These are phyloP conservation scores for Lepus europaeus DNA, from an alignment of 2,113 vertebrate genomes.

Conservation along the genomic window DNA sequence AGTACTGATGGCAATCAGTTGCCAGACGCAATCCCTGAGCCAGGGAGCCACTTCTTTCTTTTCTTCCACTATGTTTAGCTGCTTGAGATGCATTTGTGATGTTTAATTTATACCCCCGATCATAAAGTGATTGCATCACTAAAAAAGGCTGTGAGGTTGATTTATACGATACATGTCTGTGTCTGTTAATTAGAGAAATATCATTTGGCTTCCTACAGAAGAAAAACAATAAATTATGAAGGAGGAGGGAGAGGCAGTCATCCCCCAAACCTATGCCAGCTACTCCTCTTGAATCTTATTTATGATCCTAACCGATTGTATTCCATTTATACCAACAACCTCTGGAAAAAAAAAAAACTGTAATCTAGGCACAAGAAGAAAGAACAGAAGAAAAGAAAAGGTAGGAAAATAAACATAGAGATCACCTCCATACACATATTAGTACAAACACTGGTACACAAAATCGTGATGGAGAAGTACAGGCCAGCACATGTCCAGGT, in stretches of 20 bases:
- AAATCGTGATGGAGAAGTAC: rapidly evolving
- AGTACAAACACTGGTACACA: not conserved
- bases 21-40: not conserved
- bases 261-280: constrained; percentile 27
- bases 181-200: constrained; percentile 86
- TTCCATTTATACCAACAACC: constrained; percentile 59
- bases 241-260: constrained; percentile 5
- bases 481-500: not conserved
- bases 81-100: constrained; percentile 73
- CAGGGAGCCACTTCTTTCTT: not conserved
- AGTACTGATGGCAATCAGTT: too few relatives aligned
- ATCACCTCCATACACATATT: not conserved
- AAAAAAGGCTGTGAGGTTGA: constrained; percentile 80
- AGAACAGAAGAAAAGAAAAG: not conserved
- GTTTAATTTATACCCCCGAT: constrained; percentile 82
- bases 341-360: not conserved
- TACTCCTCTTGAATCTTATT: constrained; percentile 75
- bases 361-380: constrained; percentile 17
- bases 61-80: constrained; percentile 47
- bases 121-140: constrained; percentile 81
- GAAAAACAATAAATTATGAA: constrained; percentile 81
- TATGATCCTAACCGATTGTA: constrained; percentile 73
- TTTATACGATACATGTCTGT: constrained; percentile 80
- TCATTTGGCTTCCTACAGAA: constrained; percentile 82
- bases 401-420: not conserved